Evolutionary conservation across 2,888 invertebrate species (phyloP).

Genomic region (Spicauda simplicius): DNA sequence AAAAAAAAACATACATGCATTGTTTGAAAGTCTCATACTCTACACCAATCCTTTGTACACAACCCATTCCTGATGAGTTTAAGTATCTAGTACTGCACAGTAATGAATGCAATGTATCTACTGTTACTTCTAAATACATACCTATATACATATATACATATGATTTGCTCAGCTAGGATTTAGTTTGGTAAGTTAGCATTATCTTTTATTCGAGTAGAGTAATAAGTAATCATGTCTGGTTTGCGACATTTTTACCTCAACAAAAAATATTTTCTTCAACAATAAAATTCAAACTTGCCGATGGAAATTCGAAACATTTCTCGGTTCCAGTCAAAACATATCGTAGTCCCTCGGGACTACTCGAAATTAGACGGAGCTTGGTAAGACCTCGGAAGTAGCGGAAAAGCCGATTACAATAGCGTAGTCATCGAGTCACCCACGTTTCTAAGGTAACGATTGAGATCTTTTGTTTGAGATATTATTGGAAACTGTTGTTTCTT

Average conservation of each 20-base stretch:
- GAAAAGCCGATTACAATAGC: constrained; percentile 62
- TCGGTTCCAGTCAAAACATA: constrained; percentile 45
- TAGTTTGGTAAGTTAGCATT: no score
- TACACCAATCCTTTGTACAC: no score
- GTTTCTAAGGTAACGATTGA: constrained; percentile 41
- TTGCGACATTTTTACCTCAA: not conserved
- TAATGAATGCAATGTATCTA: no score
- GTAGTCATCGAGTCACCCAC: constrained; percentile 42
- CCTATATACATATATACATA: no score
- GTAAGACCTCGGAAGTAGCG: constrained; percentile 48
- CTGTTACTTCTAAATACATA: no score
- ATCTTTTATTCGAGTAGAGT: no score
- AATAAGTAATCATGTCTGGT: no score
- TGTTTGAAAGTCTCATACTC: no score
- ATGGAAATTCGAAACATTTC: constrained; percentile 27
- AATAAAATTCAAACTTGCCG: constrained; percentile 26
- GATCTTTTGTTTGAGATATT: constrained; percentile 40
- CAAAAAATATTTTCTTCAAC: not conserved
- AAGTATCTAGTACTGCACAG: no score
- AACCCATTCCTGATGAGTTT: no score
- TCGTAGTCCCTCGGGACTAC: constrained; percentile 47
- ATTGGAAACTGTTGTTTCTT: constrained; percentile 32
- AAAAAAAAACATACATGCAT: no score
- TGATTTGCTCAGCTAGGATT: no score
- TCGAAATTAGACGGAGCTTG: constrained; percentile 56